phyloP scores from a whole-genome alignment of 2,113 vertebrate genomes.

The Petromus typicus region DNA sequence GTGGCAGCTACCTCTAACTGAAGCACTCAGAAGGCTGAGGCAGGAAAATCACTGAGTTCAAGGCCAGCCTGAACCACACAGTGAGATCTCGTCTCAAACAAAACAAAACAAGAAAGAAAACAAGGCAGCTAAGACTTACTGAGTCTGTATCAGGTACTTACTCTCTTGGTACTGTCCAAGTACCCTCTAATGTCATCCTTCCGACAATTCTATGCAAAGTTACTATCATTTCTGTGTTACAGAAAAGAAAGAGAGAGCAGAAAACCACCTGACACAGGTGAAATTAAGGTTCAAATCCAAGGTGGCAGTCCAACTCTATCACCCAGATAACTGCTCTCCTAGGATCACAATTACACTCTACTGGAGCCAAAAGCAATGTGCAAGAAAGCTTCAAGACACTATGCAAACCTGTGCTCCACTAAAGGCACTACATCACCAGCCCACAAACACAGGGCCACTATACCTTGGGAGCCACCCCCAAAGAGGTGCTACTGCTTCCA shows the following conservation, averaged over 20 bases:
- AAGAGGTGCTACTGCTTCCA: not conserved
- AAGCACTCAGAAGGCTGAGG: not conserved
- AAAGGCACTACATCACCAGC: fast-evolving
- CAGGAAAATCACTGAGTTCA: not conserved
- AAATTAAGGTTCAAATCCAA: not conserved
- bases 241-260: not conserved
- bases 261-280: not conserved
- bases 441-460: not conserved
- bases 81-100: not conserved
- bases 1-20: not conserved
- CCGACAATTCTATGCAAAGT: not conserved
- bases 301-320: not conserved
- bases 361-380: not conserved
- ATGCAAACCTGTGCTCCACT: fast-evolving
- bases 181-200: not conserved
- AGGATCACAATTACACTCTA: not conserved
- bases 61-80: not conserved
- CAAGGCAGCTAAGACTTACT: fast-evolving
- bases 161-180: fast-evolving
- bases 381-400: not conserved
- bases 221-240: not conserved
- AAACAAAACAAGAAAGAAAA: not conserved
- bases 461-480: not conserved
- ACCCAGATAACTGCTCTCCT: not conserved
- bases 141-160: not conserved